A percentile compares a stretch with the other conserved stretches of the same genome.
phyloP scores from a whole-genome alignment of 2,888 invertebrate species.

The Eupithecia dodoneata region DNA sequence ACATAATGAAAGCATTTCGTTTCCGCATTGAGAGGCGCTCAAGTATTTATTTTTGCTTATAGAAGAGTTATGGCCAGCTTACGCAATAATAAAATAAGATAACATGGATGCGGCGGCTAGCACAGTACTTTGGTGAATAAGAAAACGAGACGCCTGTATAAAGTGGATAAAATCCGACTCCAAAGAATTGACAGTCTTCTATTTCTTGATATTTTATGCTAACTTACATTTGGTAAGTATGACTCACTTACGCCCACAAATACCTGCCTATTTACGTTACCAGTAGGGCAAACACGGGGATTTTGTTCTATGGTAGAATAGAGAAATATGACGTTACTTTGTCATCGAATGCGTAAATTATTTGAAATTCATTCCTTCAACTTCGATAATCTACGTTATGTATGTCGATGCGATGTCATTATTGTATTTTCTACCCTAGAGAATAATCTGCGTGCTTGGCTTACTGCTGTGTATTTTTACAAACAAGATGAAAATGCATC shows the following conservation, averaged over 20 bases:
- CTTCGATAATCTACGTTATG: no score
- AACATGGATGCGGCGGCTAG: background rate
- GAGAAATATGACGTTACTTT: no score
- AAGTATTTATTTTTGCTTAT: slow-evolving; percentile 26
- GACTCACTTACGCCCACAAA: no score
- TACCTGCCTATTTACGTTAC: background rate
- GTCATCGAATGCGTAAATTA: no score
- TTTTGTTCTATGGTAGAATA: no score
- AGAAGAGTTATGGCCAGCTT: slow-evolving; percentile 11
- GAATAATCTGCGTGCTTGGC: no score
- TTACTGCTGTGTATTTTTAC: no score
- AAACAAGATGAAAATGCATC: background rate
- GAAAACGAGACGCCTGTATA: background rate
- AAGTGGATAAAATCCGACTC: background rate
- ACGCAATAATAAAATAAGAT: background rate
- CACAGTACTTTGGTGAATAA: background rate
- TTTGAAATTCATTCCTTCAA: no score
- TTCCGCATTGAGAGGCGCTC: slow-evolving; percentile 31
- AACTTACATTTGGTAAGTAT: background rate
- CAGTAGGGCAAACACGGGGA: background rate
- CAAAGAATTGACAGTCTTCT: background rate
- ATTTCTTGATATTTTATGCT: background rate
- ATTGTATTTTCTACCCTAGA: no score
- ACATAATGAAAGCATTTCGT: slow-evolving; percentile 32
- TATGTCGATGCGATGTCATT: no score